Evolutionary conservation across 2,888 invertebrate species (phyloP).

Genomic region (Sacculina carcini): DNA sequence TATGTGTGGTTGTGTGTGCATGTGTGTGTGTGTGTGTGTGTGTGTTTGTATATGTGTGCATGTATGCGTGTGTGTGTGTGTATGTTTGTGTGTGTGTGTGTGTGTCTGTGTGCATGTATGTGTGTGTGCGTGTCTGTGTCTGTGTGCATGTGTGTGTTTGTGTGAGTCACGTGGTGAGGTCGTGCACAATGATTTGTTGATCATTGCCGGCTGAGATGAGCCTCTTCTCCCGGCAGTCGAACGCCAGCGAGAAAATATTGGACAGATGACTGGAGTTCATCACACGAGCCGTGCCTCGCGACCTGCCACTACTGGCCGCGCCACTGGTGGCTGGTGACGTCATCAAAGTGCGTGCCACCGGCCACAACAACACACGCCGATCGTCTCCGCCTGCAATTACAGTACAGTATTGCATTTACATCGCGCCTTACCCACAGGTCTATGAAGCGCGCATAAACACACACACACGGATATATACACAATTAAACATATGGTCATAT

Average conservation of each 20-base stretch:
- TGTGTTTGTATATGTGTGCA: constrained; percentile 5
- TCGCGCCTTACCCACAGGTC: constrained; percentile 70
- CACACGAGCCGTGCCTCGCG: constrained; percentile 49
- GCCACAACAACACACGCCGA: constrained; percentile 67
- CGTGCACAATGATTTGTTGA: constrained; percentile 74
- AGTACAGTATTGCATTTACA: no score
- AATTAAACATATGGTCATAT: no score
- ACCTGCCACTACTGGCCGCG: constrained; percentile 6
- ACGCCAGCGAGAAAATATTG: constrained; percentile 76
- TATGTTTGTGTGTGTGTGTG: not conserved
- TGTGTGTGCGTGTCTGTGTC: not conserved
- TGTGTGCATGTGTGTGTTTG: not conserved
- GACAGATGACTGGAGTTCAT: constrained; percentile 50
- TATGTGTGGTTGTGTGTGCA: not conserved
- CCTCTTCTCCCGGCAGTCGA: constrained; percentile 47
- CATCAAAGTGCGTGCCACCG: constrained; percentile 29
- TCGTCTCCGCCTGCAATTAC: constrained; percentile 63
- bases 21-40: not conserved
- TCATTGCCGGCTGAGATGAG: constrained; percentile 85
- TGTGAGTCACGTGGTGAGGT: constrained; percentile 36
- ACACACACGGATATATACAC: no score
- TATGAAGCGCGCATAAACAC: no score
- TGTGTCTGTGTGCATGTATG: not conserved
- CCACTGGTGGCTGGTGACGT: not conserved
- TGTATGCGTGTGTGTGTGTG: not conserved